Conservation (phyloP, 1,140 invertebrate genomes). For the Eurosta solidaginis region DNA sequence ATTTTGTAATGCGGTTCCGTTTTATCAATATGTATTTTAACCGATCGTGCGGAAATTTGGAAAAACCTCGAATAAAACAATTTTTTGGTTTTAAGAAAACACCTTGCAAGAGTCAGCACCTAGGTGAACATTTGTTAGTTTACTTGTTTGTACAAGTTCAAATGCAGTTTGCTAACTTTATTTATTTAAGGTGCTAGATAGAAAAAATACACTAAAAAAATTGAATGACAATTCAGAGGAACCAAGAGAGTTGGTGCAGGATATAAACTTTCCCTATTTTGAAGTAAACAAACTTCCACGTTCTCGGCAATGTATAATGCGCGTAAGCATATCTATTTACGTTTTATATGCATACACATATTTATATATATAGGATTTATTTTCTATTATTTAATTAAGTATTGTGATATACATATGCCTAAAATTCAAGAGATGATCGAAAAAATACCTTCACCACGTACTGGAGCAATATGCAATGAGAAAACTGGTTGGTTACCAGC, state of each 20-base stretch:
- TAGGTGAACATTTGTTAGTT: no score
- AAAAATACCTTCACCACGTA: constrained; percentile 67
- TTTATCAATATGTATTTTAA: no score
- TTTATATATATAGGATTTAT: not conserved
- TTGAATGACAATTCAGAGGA: constrained; percentile 28
- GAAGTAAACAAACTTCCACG: constrained; percentile 52
- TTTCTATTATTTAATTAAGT: constrained; percentile 62
- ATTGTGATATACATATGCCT: constrained; percentile 81
- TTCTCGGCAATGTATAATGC: constrained; percentile 52
- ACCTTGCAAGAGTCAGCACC: no score
- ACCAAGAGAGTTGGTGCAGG: constrained; percentile 40
- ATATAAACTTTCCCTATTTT: constrained; percentile 55
- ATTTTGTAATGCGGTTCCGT: no score
- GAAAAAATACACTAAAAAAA: constrained; percentile 29
- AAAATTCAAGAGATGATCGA: constrained; percentile 82
- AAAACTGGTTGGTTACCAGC: constrained; percentile 76
- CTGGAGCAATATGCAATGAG: constrained; percentile 70
- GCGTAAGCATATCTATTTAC: constrained; percentile 35
- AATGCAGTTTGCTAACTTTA: not conserved
- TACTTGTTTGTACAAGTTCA: not conserved
- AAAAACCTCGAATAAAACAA: no score
- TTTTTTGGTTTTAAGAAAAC: no score
- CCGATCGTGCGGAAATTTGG: no score
- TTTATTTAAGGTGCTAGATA: constrained; percentile 2
- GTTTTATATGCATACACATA: not conserved